phyloP scores from a whole-genome alignment of 2,113 vertebrate genomes.

The Grus americana region DNA sequence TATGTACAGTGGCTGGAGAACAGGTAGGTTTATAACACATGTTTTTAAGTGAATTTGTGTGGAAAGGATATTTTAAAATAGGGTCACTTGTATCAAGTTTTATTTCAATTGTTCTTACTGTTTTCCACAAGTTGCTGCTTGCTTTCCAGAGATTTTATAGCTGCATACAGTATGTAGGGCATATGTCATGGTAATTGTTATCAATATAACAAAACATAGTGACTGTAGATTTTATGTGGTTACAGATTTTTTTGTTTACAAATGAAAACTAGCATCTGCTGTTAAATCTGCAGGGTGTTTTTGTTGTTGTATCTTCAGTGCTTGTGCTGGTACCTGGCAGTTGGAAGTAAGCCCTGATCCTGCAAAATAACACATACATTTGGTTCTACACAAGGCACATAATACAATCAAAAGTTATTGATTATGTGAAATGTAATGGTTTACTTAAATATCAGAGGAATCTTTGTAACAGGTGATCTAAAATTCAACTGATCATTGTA shows the following conservation, averaged over 20 bases:
- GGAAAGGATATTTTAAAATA: neutral
- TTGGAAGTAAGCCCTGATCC: neutral
- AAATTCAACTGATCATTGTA: neutral
- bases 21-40: conserved; percentile 65
- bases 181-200: neutral
- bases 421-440: neutral
- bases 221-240: neutral
- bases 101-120: neutral
- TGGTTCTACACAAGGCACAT: neutral
- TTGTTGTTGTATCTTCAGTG: neutral
- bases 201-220: neutral
- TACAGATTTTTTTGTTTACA: neutral
- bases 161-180: neutral
- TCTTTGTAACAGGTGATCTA: neutral
- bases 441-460: neutral
- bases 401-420: neutral
- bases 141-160: neutral
- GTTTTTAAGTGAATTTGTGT: conserved; percentile 16
- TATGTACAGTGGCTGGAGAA: conserved; percentile 46
- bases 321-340: neutral
- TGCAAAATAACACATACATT: neutral
- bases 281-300: neutral
- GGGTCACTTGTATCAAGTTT: neutral
- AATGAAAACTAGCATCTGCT: neutral
- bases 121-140: neutral